Percentiles rank a stretch among this genome's conserved stretches.
phyloP scores from a whole-genome alignment of 2,888 invertebrate species.

The Phytoseiulus persimilis region DNA sequence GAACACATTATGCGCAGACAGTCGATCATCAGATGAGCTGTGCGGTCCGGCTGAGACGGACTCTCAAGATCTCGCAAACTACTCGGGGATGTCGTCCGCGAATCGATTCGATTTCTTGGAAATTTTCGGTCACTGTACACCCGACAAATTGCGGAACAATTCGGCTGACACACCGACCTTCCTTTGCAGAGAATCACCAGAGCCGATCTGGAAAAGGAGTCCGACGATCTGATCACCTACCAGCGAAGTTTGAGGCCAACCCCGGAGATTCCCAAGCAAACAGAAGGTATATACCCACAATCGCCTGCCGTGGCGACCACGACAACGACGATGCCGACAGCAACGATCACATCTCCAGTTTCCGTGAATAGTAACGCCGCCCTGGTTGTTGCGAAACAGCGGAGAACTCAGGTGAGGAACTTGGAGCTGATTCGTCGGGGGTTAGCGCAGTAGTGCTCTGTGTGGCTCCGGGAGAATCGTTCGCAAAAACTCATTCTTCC shows the following conservation, averaged over 20 bases:
- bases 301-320: background rate
- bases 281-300: background rate
- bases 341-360: background rate
- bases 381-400: conserved; percentile 29
- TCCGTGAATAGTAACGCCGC: conserved; percentile 12
- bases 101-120: too few relatives aligned
- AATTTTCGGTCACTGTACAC: too few relatives aligned
- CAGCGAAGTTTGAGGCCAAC: background rate
- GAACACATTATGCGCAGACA: too few relatives aligned
- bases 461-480: background rate
- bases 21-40: too few relatives aligned
- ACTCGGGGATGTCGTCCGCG: too few relatives aligned
- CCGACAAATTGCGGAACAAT: too few relatives aligned
- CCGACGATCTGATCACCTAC: background rate
- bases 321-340: background rate
- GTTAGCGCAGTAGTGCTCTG: background rate
- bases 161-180: background rate
- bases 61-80: too few relatives aligned
- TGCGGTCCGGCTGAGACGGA: too few relatives aligned
- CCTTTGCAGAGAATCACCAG: background rate
- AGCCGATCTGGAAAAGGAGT: background rate
- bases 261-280: background rate
- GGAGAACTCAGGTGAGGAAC: conserved; percentile 24
- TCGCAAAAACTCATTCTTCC: background rate
- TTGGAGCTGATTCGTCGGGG: background rate